Evolutionary conservation across 2,888 invertebrate genomes (phyloP).

Genomic region (Sceliomorpha sp.): DNA sequence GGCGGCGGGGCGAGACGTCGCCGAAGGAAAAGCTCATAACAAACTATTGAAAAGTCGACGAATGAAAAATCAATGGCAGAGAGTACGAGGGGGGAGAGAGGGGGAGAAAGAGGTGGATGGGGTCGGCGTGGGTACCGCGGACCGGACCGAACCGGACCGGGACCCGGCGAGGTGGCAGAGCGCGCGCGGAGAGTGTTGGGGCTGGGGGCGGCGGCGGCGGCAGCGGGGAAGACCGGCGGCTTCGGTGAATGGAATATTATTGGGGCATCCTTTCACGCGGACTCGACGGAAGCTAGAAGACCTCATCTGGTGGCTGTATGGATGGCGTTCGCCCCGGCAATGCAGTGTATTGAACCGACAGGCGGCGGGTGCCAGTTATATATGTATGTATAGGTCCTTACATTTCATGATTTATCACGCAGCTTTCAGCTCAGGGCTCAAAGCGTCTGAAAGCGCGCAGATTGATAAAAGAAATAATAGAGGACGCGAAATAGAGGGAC

Average conservation of each 20-base stretch:
- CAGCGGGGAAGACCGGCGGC: constrained; percentile 55
- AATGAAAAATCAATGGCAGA: constrained; percentile 79
- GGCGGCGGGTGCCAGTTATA: constrained; percentile 64
- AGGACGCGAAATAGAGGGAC: constrained; percentile 77
- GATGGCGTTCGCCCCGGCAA: constrained; percentile 76
- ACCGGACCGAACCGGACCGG: constrained; percentile 53
- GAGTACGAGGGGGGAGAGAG: constrained; percentile 31
- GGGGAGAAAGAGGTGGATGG: no score
- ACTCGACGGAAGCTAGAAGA: constrained; percentile 80
- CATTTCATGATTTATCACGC: constrained; percentile 80
- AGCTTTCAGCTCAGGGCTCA: constrained; percentile 78
- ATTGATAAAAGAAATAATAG: constrained; percentile 80
- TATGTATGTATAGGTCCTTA: constrained; percentile 74
- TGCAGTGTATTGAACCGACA: constrained; percentile 78
- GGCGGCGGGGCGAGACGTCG: constrained; percentile 64
- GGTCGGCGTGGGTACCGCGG: constrained; percentile 61
- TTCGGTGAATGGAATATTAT: constrained; percentile 80
- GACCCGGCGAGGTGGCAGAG: constrained; percentile 61
- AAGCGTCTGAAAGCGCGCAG: constrained; percentile 78
- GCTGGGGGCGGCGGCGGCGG: no score
- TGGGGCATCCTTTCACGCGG: constrained; percentile 81
- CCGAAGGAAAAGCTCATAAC: constrained; percentile 78
- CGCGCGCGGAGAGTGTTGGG: no score
- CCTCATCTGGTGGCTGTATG: constrained; percentile 79
- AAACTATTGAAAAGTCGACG: constrained; percentile 79